phyloP scores from a whole-genome alignment of 2,113 vertebrate species.

The Melanerpes formicivorus region DNA sequence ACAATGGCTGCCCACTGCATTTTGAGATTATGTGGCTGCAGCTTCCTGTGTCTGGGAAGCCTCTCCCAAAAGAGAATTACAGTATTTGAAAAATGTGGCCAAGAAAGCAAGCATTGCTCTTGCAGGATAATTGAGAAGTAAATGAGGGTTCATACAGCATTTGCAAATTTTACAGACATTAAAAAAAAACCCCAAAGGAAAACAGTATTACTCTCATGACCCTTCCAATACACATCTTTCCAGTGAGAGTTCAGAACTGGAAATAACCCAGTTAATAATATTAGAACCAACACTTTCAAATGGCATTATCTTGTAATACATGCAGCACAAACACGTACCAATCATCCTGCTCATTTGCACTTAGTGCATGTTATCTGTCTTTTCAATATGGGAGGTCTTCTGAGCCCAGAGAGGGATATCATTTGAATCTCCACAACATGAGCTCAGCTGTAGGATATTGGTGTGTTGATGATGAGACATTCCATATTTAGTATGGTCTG shows the following conservation, averaged over 20 bases:
- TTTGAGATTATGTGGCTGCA: not conserved
- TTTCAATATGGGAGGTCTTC: not conserved
- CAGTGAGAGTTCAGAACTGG: not conserved
- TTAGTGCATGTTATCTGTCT: not conserved
- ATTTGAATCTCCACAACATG: not conserved
- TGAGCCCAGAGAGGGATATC: not conserved
- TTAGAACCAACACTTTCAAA: not conserved
- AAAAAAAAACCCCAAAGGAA: not conserved
- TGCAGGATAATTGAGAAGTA: not conserved
- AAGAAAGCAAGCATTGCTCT: not conserved
- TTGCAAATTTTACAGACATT: not conserved
- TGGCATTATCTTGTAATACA: not conserved
- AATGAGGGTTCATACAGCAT: not conserved
- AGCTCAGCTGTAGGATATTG: not conserved
- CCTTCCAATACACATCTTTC: not conserved
- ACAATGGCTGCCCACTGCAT: not conserved
- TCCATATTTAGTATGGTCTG: not conserved
- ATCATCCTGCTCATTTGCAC: not conserved
- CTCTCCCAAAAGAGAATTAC: conserved; percentile 28
- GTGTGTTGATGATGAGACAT: not conserved
- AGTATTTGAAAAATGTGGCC: not conserved
- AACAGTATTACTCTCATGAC: not conserved
- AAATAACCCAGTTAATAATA: not conserved
- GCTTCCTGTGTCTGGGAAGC: not conserved
- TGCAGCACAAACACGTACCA: rapidly evolving